Conservation (phyloP, 2,797 vertebrate genomes). For the Hylomyscus alleni region DNA sequence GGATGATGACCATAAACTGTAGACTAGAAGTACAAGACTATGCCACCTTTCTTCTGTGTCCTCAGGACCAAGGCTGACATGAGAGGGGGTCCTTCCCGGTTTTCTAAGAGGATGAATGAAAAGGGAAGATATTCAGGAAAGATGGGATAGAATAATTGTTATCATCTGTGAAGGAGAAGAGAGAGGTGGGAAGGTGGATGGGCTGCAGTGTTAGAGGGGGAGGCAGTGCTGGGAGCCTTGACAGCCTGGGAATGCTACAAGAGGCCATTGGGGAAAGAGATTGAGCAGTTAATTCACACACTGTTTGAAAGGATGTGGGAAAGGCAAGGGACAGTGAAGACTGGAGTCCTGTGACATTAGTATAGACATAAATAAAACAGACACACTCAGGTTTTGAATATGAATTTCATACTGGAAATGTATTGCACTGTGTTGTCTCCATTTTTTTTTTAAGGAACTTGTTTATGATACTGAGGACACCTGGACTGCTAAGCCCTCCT, state of each 20-base stretch:
- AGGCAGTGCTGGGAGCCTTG: neutral
- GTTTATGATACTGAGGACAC: neutral
- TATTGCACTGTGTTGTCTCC: neutral
- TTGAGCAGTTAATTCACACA: conserved; percentile 9
- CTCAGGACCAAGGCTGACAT: neutral
- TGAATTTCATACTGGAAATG: neutral
- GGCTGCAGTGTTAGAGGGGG: neutral
- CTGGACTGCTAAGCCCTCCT: neutral
- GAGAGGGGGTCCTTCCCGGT: neutral
- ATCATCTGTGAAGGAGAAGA: neutral
- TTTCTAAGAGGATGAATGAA: neutral
- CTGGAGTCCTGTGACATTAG: conserved; percentile 26
- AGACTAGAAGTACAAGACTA: neutral
- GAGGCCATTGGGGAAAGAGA: neutral
- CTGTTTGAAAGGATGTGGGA: conserved; percentile 40
- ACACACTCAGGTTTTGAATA: neutral
- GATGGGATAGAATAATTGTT: neutral
- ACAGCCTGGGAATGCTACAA: neutral
- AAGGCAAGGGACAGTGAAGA: conserved; percentile 20
- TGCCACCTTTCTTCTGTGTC: neutral
- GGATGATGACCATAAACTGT: neutral
- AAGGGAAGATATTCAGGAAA: neutral
- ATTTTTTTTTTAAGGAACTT: neutral
- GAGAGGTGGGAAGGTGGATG: neutral
- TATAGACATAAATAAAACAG: conserved; percentile 9